A percentile compares a stretch with the other conserved stretches of the same genome.
Evolutionary conservation across 2,113 vertebrate species (phyloP).

Genomic region (Oreotrochilus melanogaster): DNA sequence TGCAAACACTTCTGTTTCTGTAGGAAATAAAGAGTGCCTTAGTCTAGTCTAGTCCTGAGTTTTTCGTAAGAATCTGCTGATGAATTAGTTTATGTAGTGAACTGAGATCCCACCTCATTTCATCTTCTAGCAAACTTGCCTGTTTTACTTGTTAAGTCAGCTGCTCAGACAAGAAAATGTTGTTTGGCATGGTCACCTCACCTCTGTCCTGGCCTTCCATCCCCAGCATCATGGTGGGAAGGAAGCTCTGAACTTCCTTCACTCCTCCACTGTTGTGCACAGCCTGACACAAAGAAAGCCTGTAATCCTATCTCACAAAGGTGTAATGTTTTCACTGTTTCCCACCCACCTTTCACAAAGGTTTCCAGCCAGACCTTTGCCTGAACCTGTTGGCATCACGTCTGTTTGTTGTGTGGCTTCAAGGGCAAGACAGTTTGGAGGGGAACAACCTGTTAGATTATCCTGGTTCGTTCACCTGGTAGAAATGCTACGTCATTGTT

Average conservation of each 20-base stretch:
- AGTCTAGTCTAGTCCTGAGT: not conserved
- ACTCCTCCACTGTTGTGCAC: not conserved
- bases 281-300: not conserved
- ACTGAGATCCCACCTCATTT: not conserved
- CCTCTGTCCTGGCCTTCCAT: not conserved
- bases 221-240: not conserved
- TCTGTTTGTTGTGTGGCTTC: fast-evolving
- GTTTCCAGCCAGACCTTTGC: not conserved
- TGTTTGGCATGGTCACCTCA: not conserved
- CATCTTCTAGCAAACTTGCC: not conserved
- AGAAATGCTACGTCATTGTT: not conserved
- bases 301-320: not conserved
- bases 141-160: not conserved
- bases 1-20: not conserved
- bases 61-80: not conserved
- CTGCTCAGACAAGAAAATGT: not conserved
- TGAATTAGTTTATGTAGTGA: not conserved
- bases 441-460: not conserved
- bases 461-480: fast-evolving
- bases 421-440: not conserved
- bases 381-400: fast-evolving
- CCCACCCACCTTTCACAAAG: not conserved
- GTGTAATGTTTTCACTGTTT: not conserved
- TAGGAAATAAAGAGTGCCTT: not conserved
- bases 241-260: constrained; percentile 13